Percentiles rank a stretch among this genome's conserved stretches.
Evolutionary conservation across 2,888 invertebrate species (phyloP).

Genomic region (Dicyrtoma fusca): DNA sequence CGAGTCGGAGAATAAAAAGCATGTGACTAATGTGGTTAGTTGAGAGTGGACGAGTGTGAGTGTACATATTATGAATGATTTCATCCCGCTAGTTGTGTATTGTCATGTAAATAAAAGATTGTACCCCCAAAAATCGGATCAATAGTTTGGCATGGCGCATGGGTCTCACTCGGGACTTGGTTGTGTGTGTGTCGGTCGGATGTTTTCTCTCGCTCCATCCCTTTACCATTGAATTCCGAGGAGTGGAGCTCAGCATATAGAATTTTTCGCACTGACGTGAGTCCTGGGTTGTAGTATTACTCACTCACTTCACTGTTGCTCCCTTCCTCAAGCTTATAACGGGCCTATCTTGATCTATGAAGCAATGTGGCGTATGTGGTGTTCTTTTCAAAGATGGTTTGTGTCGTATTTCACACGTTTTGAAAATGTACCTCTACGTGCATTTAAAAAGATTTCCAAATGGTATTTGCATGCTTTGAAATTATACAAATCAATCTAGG

Average conservation of each 20-base stretch:
- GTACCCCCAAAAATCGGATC: conserved; percentile 37
- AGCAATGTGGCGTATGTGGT: neutral
- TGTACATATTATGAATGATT: neutral
- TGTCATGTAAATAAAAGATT: conserved; percentile 22
- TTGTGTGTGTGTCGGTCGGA: neutral
- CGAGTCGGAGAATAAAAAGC: neutral
- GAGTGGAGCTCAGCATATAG: too few species aligned
- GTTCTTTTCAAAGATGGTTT: neutral
- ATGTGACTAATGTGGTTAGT: conserved; percentile 1
- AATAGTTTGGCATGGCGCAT: conserved; percentile 53
- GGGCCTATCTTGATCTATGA: neutral
- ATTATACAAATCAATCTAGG: too few species aligned
- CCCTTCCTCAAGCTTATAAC: conserved; percentile 11
- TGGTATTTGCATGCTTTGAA: too few species aligned
- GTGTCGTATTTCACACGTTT: too few species aligned
- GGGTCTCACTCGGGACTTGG: conserved; percentile 25
- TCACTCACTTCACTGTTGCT: too few species aligned
- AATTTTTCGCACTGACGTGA: too few species aligned
- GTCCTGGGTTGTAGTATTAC: too few species aligned
- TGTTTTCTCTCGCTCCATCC: neutral
- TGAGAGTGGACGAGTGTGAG: neutral
- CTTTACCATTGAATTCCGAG: too few species aligned
- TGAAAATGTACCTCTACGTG: too few species aligned
- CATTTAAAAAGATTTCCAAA: too few species aligned
- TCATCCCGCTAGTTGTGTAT: neutral